A percentile compares a stretch with the other conserved stretches of the same genome.
Conservation (phyloP, 1,140 invertebrate genomes). For the Brachionus calyciflorus region DNA sequence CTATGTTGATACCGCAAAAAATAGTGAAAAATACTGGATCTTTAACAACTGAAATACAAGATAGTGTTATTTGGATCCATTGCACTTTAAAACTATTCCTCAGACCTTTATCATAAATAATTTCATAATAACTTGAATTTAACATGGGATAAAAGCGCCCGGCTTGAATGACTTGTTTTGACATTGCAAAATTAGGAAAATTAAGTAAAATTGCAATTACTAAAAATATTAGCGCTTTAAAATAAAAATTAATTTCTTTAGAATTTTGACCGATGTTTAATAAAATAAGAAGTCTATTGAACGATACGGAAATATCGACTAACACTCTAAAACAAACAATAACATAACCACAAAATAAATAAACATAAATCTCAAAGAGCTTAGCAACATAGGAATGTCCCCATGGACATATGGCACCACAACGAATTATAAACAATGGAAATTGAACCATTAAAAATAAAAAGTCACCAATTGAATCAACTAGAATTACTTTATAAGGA, state of each 20-base stretch:
- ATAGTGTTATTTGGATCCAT: neutral
- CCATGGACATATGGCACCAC: constrained; percentile 16
- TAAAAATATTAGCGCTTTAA: neutral
- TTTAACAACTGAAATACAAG: neutral
- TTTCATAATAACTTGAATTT: constrained; percentile 4
- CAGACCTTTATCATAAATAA: neutral
- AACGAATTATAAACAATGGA: neutral
- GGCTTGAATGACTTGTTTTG: neutral
- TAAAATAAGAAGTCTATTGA: neutral
- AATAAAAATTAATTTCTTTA: constrained; percentile 22
- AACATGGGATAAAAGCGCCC: neutral
- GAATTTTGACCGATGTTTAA: neutral
- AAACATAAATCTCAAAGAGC: constrained; percentile 22
- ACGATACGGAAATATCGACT: constrained; percentile 15
- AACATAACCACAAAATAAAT: constrained; percentile 16
- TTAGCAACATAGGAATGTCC: neutral
- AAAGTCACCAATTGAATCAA: constrained; percentile 14
- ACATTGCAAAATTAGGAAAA: neutral
- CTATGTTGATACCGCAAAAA: constrained; percentile 26
- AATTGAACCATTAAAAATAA: constrained; percentile 3
- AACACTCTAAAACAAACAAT: constrained; percentile 8
- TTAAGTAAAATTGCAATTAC: neutral
- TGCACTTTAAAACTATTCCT: neutral
- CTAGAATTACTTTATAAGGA: neutral
- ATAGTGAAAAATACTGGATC: neutral